Conservation (phyloP, 2,113 vertebrate species). For the Lepus americanus region DNA sequence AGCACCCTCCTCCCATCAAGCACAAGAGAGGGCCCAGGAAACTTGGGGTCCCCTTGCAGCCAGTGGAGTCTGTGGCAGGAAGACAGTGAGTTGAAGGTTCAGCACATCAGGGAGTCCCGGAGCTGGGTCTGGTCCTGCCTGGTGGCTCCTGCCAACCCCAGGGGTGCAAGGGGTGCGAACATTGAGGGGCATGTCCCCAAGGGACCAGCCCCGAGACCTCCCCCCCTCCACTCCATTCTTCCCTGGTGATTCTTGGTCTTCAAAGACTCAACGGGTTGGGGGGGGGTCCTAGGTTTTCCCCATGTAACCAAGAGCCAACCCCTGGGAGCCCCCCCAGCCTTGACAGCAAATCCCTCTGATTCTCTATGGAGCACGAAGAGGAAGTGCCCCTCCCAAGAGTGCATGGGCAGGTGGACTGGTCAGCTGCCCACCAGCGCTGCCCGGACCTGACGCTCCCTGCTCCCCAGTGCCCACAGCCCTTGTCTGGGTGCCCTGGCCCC, state of each 20-base stretch:
- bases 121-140: background rate
- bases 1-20: background rate
- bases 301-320: constrained; percentile 50
- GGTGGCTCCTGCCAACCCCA: background rate
- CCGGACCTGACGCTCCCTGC: background rate
- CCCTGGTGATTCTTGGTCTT: constrained; percentile 47
- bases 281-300: background rate
- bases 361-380: constrained; percentile 33
- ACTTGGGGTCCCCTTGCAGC: background rate
- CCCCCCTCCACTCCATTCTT: background rate
- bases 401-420: background rate
- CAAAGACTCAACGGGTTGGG: background rate
- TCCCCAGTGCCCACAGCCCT: constrained; percentile 51
- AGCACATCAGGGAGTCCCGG: too few species aligned
- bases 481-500: constrained; percentile 75
- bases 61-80: background rate
- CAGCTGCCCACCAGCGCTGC: constrained; percentile 1
- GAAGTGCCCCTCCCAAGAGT: background rate
- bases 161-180: background rate
- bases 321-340: background rate
- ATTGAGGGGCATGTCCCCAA: background rate
- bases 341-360: constrained; percentile 59
- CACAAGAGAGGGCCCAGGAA: constrained; percentile 37
- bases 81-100: background rate
- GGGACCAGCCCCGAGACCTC: background rate